Evolutionary conservation across 2,113 vertebrate genomes (phyloP).

Genomic region (Cinclus mexicanus): DNA sequence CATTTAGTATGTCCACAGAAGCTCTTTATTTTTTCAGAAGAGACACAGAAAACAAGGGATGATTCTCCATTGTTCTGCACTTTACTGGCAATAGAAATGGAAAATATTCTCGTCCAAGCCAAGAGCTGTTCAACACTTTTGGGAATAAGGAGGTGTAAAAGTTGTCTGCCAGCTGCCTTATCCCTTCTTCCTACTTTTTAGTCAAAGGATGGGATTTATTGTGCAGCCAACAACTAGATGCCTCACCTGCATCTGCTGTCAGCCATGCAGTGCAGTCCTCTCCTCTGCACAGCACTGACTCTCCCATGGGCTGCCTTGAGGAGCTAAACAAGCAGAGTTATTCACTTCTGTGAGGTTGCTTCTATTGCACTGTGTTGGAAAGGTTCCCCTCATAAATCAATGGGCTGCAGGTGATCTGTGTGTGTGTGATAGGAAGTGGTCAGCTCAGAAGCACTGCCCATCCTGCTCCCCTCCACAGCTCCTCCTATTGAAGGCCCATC

Average conservation of each 20-base stretch:
- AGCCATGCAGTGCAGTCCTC: not conserved
- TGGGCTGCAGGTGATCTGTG: not conserved
- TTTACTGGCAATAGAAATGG: not conserved
- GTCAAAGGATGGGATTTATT: not conserved
- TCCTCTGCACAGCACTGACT: rapidly evolving
- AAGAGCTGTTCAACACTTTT: not conserved
- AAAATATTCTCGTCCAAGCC: not conserved
- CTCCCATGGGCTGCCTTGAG: rapidly evolving
- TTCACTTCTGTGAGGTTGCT: not conserved
- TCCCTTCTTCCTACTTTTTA: not conserved
- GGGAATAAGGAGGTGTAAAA: not conserved
- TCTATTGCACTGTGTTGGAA: not conserved
- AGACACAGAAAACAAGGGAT: not conserved
- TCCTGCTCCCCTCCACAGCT: not conserved
- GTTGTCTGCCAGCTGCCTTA: not conserved
- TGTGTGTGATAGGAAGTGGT: not conserved
- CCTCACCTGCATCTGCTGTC: not conserved
- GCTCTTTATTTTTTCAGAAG: not conserved
- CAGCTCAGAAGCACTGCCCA: not conserved
- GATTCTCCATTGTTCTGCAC: not conserved
- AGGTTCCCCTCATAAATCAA: not conserved
- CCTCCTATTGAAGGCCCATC: not conserved
- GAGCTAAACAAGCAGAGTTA: not conserved
- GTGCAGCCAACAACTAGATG: not conserved
- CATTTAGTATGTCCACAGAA: conserved; percentile 12